These are phyloP conservation scores for Pogoniulus pusillus DNA, from an alignment of 2,797 vertebrate species.

Conservation along the genomic window DNA sequence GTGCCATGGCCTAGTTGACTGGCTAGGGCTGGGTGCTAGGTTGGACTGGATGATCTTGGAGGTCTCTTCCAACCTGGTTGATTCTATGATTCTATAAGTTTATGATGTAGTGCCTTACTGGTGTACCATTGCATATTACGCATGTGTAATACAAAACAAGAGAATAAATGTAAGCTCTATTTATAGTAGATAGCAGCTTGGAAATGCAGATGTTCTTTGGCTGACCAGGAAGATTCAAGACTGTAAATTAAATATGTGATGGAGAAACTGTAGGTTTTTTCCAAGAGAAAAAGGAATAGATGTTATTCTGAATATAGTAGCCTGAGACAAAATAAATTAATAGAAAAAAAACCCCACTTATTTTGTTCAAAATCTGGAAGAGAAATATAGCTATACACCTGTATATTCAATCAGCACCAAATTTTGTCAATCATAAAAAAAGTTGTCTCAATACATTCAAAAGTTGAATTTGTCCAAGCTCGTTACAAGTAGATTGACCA, in stretches of 20 bases:
- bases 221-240: neutral
- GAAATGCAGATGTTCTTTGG: neutral
- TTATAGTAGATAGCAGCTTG: neutral
- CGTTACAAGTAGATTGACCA: constrained; percentile 29
- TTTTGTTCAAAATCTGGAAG: constrained; percentile 10
- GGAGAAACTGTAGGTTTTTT: neutral
- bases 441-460: fast-evolving
- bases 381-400: neutral
- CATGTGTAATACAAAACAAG: neutral
- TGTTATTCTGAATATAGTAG: neutral
- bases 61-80: no score
- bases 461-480: neutral
- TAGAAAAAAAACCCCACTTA: neutral
- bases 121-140: neutral
- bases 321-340: constrained; percentile 2
- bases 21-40: no score
- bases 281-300: neutral
- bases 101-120: neutral
- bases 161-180: neutral
- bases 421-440: neutral
- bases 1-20: no score
- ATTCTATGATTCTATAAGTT: no score
- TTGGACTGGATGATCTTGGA: no score
- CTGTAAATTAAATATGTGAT: neutral
- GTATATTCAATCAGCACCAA: neutral